These are phyloP conservation scores for Reinhardtius hippoglossoides DNA, from an alignment of 2,113 vertebrate genomes.

Conservation along the genomic window DNA sequence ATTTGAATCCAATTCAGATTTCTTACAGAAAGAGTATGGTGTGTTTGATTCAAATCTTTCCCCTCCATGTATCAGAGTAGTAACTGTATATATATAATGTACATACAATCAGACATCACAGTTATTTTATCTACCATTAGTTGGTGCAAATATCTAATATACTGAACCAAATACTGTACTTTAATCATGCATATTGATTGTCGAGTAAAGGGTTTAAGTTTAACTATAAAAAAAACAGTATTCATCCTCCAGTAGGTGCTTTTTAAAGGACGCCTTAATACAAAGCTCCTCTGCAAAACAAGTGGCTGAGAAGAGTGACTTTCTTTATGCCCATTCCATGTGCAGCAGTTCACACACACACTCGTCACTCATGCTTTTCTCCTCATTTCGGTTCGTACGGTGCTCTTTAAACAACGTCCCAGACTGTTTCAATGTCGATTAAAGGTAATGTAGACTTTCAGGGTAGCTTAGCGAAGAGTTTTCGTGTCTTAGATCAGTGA, in stretches of 20 bases:
- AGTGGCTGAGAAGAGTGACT: slow-evolving; percentile 40
- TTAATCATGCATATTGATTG: slow-evolving; percentile 64
- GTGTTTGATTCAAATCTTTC: neutral
- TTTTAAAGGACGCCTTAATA: slow-evolving; percentile 62
- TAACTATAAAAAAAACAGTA: slow-evolving; percentile 52
- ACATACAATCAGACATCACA: slow-evolving; percentile 53
- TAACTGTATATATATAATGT: slow-evolving; percentile 65
- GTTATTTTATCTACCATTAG: slow-evolving; percentile 67
- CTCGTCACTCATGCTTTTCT: slow-evolving; percentile 18
- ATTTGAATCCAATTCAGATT: slow-evolving; percentile 46
- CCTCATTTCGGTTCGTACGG: slow-evolving; percentile 51
- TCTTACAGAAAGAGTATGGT: slow-evolving; percentile 4
- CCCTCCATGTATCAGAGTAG: slow-evolving; percentile 39
- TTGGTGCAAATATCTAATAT: slow-evolving; percentile 71
- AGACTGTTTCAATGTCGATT: slow-evolving; percentile 38
- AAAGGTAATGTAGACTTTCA: slow-evolving; percentile 39
- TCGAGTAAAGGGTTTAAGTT: slow-evolving; percentile 61
- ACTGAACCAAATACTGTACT: slow-evolving; percentile 78
- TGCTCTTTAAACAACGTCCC: slow-evolving; percentile 67
- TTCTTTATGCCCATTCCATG: slow-evolving; percentile 29
- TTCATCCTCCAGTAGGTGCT: slow-evolving; percentile 59
- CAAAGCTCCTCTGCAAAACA: slow-evolving; percentile 42
- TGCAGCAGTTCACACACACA: slow-evolving; percentile 9
- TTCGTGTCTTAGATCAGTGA: slow-evolving; percentile 41
- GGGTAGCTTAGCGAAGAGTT: slow-evolving; percentile 56